phyloP scores from a whole-genome alignment of 2,113 vertebrate species.

The Colossoma macropomum region DNA sequence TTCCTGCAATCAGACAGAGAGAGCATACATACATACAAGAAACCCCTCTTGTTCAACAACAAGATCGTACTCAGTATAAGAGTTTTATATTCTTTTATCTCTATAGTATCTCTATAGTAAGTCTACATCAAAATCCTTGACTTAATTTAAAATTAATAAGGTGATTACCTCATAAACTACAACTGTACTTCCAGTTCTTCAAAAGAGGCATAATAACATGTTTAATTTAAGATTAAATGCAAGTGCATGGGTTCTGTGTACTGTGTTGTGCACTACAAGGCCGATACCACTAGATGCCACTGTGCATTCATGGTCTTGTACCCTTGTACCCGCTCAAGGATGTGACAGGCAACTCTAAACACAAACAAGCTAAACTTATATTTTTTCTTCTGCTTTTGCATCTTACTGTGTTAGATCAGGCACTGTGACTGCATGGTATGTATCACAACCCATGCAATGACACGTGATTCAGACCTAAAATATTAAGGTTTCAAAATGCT shows the following conservation, averaged over 20 bases:
- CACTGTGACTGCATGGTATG: background rate
- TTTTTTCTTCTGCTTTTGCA: background rate
- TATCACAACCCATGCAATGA: background rate
- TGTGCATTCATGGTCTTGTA: conserved; percentile 9
- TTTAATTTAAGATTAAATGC: background rate
- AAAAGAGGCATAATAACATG: background rate
- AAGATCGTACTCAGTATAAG: too few relatives aligned
- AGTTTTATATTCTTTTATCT: too few relatives aligned
- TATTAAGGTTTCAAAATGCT: background rate
- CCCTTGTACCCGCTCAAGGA: background rate
- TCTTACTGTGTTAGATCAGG: background rate
- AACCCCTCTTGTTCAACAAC: too few relatives aligned
- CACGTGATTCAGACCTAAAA: background rate
- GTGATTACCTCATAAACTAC: background rate
- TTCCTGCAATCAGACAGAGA: too few relatives aligned
- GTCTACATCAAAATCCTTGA: too few relatives aligned
- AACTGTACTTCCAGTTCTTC: background rate
- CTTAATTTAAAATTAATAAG: background rate
- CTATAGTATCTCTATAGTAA: background rate
- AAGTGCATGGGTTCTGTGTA: background rate
- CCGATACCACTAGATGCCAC: conserved; percentile 51
- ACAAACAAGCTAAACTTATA: background rate
- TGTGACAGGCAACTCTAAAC: background rate
- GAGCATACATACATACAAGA: too few relatives aligned
- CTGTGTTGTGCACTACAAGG: background rate